Percentiles rank a stretch among this genome's conserved stretches.
Conservation (phyloP, 2,113 vertebrate species). For the Acanthochromis polyacanthus region DNA sequence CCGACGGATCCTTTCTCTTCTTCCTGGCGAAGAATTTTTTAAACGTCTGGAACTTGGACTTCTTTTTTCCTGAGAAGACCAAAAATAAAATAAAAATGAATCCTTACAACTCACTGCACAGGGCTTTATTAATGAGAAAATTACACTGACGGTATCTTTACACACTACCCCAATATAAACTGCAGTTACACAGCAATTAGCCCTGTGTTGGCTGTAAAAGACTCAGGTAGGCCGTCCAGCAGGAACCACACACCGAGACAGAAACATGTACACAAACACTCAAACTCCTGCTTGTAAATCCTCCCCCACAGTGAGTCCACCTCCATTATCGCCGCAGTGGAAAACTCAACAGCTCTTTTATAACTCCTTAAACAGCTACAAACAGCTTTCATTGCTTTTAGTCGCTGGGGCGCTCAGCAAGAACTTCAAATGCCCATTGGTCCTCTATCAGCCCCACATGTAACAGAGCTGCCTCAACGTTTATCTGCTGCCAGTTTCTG, state of each 20-base stretch:
- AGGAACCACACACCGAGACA: conserved; percentile 45
- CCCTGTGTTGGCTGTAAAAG: conserved; percentile 41
- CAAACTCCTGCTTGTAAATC: conserved; percentile 47
- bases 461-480: not conserved
- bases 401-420: conserved; percentile 21
- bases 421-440: not conserved
- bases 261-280: conserved; percentile 16
- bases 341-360: conserved; percentile 64
- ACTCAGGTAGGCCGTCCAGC: conserved; percentile 36
- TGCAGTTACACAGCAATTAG: conserved; percentile 41
- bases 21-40: conserved; percentile 93
- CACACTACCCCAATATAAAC: conserved; percentile 31
- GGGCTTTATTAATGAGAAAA: conserved; percentile 36
- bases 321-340: conserved; percentile 61
- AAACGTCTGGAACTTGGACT: conserved; percentile 93
- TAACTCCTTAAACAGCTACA: conserved; percentile 57
- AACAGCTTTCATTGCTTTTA: conserved; percentile 45
- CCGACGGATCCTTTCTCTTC: conserved; percentile 87
- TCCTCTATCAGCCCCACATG: not conserved
- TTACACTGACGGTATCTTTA: conserved; percentile 49
- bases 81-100: not conserved
- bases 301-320: conserved; percentile 24
- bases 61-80: conserved; percentile 90
- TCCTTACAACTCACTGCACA: not conserved
- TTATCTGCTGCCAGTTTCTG: not conserved